Conservation (phyloP, 2,888 invertebrate genomes). For the Imbricaverruca yamaguchii region DNA sequence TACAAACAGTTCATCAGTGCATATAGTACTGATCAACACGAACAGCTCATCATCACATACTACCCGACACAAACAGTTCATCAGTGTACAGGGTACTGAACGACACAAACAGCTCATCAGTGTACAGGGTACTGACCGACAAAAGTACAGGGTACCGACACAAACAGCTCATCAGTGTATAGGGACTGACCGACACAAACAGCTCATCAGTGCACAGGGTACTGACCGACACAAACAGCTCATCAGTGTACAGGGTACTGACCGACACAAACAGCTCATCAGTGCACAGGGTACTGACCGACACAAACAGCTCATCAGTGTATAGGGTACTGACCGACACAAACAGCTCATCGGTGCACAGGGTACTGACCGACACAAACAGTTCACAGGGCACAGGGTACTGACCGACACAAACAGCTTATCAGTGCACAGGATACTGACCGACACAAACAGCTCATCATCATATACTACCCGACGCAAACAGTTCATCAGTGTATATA, state of each 20-base stretch:
- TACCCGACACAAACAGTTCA: no score
- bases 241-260: background rate
- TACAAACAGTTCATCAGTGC: no score
- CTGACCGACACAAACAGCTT: background rate
- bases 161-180: background rate
- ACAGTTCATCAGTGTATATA: no score
- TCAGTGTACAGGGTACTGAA: no score
- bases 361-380: conserved; percentile 50
- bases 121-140: background rate
- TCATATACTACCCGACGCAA: no score
- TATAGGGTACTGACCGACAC: no score
- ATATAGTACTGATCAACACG: no score
- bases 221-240: background rate
- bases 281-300: background rate
- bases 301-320: no score
- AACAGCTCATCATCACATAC: no score
- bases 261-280: background rate
- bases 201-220: background rate
- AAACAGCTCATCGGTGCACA: background rate
- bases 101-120: no score
- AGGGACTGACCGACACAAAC: background rate
- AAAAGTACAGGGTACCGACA: conserved; percentile 23
- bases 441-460: background rate
- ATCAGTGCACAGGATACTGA: background rate
- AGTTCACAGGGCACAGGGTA: background rate